Percentiles rank a stretch among this genome's conserved stretches.
Evolutionary conservation across 2,797 vertebrate genomes (phyloP).

Genomic region (Leptatherina wallacei): DNA sequence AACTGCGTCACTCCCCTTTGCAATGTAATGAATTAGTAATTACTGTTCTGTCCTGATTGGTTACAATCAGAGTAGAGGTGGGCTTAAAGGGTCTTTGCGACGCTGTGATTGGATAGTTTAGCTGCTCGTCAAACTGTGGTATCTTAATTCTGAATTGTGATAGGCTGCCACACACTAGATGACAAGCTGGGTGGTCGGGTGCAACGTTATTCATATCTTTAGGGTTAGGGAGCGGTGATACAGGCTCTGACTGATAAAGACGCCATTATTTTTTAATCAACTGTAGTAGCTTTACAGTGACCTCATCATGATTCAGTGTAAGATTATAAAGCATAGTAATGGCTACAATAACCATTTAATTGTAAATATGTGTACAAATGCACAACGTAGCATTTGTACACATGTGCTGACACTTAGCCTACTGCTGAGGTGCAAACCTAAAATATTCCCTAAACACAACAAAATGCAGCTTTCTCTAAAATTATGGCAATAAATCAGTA

Average conservation of each 20-base stretch:
- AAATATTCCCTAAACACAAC: neutral
- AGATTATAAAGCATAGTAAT: neutral
- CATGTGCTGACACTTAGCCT: too few species aligned
- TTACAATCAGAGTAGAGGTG: conserved; percentile 43
- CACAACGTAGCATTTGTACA: neutral
- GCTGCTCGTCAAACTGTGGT: conserved; percentile 19
- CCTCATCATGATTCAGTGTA: neutral
- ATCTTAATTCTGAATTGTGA: conserved; percentile 24
- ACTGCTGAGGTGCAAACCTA: neutral
- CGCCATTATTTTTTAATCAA: conserved; percentile 13
- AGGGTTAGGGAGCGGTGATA: conserved; percentile 43
- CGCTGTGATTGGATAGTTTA: conserved; percentile 52
- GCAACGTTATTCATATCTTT: conserved; percentile 67
- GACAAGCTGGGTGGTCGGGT: conserved; percentile 53
- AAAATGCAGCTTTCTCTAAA: too few species aligned
- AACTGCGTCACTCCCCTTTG: conserved; percentile 88
- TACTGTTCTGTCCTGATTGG: conserved; percentile 67
- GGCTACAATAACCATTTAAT: neutral
- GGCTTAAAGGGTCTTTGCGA: neutral
- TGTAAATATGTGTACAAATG: neutral
- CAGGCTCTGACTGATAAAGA: conserved; percentile 4
- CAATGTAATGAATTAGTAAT: conserved; percentile 83
- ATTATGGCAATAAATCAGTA: too few species aligned
- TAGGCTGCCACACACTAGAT: conserved; percentile 64
- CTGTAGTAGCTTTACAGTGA: conserved; percentile 5